phyloP scores from a whole-genome alignment of 2,888 invertebrate species.

The Myopa testacea region DNA sequence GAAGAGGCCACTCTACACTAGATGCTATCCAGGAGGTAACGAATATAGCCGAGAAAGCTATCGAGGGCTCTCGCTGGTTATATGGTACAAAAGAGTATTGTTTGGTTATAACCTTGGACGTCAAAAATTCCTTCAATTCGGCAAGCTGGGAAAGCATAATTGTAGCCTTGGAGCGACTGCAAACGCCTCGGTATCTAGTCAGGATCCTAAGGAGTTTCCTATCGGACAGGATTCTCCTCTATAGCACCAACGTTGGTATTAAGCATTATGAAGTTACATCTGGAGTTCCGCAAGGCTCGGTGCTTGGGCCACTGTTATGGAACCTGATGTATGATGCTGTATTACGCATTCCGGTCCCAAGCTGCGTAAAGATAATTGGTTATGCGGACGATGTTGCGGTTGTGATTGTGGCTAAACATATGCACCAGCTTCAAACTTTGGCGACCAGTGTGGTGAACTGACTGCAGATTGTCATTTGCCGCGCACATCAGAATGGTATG shows the following conservation, averaged over 20 bases:
- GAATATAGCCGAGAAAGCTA: not conserved
- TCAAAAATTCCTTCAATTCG: too few species aligned
- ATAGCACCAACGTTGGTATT: not conserved
- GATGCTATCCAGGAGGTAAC: not conserved
- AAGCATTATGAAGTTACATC: not conserved
- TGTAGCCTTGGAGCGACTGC: too few species aligned
- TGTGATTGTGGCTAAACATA: not conserved
- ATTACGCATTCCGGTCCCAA: too few species aligned
- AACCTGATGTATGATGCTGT: not conserved
- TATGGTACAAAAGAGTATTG: too few species aligned
- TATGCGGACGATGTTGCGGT: not conserved
- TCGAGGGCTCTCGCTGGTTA: not conserved
- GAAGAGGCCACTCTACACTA: not conserved
- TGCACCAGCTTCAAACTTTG: not conserved
- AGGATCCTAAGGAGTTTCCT: too few species aligned
- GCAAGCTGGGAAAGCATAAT: too few species aligned
- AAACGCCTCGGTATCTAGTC: too few species aligned
- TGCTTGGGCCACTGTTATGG: too few species aligned
- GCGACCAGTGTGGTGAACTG: not conserved
- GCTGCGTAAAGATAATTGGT: not conserved
- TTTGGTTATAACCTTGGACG: too few species aligned
- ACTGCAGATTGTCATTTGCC: not conserved
- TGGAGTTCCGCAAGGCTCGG: not conserved
- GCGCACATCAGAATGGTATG: too few species aligned
- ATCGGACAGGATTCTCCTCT: not conserved